Evolutionary conservation across 2,888 invertebrate genomes (phyloP), one percentile per base, ranked within the genome.

Genomic region (Parascotia fuliginaria): DNA sequence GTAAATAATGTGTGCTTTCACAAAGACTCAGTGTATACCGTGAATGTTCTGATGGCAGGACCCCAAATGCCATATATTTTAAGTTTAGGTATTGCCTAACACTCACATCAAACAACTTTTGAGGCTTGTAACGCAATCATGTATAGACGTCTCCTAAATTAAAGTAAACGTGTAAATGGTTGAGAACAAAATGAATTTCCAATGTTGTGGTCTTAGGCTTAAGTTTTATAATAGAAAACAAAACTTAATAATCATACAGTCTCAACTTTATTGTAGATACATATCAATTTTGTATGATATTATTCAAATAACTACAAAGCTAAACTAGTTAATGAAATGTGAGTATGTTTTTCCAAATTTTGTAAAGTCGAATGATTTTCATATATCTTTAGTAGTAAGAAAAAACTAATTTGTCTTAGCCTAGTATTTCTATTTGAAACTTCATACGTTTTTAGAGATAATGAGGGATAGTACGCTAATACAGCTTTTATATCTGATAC

Each of bases 41-140:
- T 68, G 67, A 68, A 68, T 49, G 65, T 68, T 63, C 65, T 65
- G 44, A 55, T 65, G 67, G 69, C 69, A 68, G 65, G 52, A 60
- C 60, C 58, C 58, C 41, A 55, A 68, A 58, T 55, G 67, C 67
- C 67, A 68, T 68, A 68, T 68, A 68, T 27, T 45, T 55, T 65
- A 62, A 63, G 65, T 50, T 46, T 65, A 57, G 41, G 27, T 49
- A 55, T 51, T 34, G 47, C 60, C 54, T 55, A 56, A 41, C 13
- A 37, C 19, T 47, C 46, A 28, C 58, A 48, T 34, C 39, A 55
- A 49, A 38, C 3, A 49, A 42, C 28, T 15, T 9, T 24, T 9
- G 43, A 43, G 33, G 50, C 32, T 58, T 54, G 16, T 40, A 12
- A 49, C 43, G 43, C 64, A 61, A 52, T 58, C 58, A 49, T 33